Evolutionary conservation across 2,113 vertebrate species (phyloP).

Genomic region (Callipepla squamata): DNA sequence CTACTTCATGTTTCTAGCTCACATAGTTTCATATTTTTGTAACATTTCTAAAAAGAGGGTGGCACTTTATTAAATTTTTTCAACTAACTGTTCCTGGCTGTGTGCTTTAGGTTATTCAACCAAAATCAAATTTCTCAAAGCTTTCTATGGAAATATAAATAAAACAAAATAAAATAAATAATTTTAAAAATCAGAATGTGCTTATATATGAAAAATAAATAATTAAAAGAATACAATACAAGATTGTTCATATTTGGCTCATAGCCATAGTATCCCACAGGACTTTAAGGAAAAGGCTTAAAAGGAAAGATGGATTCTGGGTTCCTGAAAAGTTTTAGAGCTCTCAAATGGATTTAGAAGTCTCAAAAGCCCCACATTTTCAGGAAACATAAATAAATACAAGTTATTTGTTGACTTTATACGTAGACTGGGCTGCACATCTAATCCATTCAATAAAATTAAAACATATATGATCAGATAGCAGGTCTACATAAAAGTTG

Average conservation of each 20-base stretch:
- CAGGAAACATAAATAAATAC: neutral
- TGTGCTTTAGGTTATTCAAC: neutral
- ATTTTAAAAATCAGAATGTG: neutral
- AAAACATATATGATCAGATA: neutral
- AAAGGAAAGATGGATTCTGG: neutral
- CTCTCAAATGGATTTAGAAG: neutral
- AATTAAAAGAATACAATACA: no score
- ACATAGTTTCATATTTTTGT: neutral
- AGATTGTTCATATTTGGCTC: neutral
- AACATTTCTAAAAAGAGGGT: neutral
- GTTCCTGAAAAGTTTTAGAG: neutral
- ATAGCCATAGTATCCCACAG: neutral
- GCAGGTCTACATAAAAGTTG: neutral
- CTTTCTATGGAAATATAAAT: neutral
- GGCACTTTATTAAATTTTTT: neutral
- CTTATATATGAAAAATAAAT: neutral
- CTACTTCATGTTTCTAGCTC: neutral
- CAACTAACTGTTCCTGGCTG: neutral
- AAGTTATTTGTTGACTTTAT: neutral
- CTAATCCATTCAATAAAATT: neutral
- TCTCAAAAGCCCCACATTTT: neutral
- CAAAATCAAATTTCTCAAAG: neutral
- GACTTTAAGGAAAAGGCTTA: neutral
- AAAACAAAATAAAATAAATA: no score
- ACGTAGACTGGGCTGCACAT: neutral